Conservation (phyloP, 2,797 vertebrate genomes). For the Erethizon dorsatum region DNA sequence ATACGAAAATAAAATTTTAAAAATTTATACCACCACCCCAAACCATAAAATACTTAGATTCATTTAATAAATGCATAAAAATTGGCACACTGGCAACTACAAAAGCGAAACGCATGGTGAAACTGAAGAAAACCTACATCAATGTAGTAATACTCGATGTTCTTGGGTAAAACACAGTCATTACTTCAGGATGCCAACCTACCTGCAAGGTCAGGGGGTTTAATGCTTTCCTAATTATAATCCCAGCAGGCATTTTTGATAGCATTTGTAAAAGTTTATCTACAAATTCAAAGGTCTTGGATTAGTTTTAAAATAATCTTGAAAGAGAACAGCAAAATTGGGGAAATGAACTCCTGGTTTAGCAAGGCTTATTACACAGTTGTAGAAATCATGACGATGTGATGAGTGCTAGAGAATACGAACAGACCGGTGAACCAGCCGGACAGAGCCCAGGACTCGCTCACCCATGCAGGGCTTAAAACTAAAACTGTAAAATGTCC, state of each 20-base stretch:
- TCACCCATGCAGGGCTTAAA: background rate
- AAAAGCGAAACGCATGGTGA: background rate
- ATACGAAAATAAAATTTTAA: background rate
- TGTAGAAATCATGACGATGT: background rate
- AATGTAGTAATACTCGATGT: background rate
- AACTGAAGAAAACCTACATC: background rate
- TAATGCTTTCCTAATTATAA: background rate
- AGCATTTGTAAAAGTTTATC: background rate
- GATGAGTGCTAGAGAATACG: accelerated
- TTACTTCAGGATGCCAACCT: background rate
- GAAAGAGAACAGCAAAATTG: background rate
- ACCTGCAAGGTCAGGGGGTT: background rate
- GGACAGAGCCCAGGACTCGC: background rate
- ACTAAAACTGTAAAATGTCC: background rate
- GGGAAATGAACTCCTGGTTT: background rate
- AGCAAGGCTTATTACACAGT: background rate
- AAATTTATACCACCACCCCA: background rate
- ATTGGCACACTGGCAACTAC: background rate
- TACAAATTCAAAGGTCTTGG: background rate
- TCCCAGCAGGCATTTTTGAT: background rate
- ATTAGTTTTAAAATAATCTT: background rate
- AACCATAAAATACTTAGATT: conserved; percentile 4
- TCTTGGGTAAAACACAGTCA: background rate
- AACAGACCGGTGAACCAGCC: background rate
- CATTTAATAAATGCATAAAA: background rate